Conservation (phyloP, 2,113 vertebrate genomes). For the Salvelinus namaycush region DNA sequence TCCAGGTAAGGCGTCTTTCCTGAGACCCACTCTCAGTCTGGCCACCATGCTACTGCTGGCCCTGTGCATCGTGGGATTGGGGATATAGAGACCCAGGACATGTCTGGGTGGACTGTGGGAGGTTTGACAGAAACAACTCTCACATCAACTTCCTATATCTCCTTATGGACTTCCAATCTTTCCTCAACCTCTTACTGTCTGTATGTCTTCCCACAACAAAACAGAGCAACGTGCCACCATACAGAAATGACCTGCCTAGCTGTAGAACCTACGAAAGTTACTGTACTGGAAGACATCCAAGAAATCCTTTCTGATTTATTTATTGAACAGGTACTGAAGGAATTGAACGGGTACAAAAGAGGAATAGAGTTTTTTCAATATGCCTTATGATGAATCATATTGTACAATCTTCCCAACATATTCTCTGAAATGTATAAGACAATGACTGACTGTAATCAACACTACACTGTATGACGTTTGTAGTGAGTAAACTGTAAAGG, state of each 20-base stretch:
- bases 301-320: too few species aligned
- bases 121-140: background rate
- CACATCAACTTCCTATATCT: constrained; percentile 6
- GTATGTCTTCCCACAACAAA: too few species aligned
- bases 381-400: constrained; percentile 1
- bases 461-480: background rate
- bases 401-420: background rate
- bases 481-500: background rate
- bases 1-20: constrained; percentile 68
- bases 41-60: constrained; percentile 76
- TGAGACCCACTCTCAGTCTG: constrained; percentile 66
- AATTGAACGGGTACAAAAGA: background rate
- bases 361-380: background rate
- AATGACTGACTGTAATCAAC: background rate
- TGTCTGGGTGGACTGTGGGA: constrained; percentile 56
- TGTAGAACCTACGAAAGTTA: too few species aligned
- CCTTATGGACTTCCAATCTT: background rate
- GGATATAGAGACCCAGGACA: constrained; percentile 66
- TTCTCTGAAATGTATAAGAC: background rate
- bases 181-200: background rate
- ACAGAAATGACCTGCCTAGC: too few species aligned
- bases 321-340: too few species aligned
- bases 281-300: too few species aligned
- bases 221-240: too few species aligned
- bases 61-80: constrained; percentile 79